Conservation (phyloP, 1,140 invertebrate genomes). For the Globodera rostochiensis region DNA sequence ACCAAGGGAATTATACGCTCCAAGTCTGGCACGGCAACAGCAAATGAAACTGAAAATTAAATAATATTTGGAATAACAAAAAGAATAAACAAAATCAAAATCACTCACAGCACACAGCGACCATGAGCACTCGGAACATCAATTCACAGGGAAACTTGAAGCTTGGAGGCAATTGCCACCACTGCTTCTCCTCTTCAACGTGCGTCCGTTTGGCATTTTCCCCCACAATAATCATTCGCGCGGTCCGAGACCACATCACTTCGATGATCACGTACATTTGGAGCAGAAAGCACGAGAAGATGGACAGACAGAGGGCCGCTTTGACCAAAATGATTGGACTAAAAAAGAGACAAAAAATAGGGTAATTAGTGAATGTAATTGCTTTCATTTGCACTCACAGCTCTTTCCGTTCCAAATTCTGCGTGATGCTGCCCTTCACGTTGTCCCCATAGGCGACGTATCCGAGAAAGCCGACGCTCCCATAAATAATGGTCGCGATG, state of each 20-base stretch:
- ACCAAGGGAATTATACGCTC: slow-evolving; percentile 58
- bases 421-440: slow-evolving; percentile 64
- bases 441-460: slow-evolving; percentile 61
- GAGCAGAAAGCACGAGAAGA: slow-evolving; percentile 72
- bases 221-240: slow-evolving; percentile 55
- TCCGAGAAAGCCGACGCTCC: slow-evolving; percentile 59
- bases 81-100: not conserved
- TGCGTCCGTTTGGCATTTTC: slow-evolving; percentile 23
- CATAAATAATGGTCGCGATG: slow-evolving; percentile 58
- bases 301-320: slow-evolving; percentile 66
- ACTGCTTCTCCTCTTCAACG: slow-evolving; percentile 61
- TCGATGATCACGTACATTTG: slow-evolving; percentile 90
- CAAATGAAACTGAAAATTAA: slow-evolving; percentile 48
- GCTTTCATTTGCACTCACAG: slow-evolving; percentile 9
- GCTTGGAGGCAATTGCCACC: slow-evolving; percentile 58
- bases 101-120: slow-evolving; percentile 22
- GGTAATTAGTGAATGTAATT: not conserved
- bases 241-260: slow-evolving; percentile 78
- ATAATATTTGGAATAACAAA: not conserved
- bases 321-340: slow-evolving; percentile 67
- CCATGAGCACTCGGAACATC: slow-evolving; percentile 12
- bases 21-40: slow-evolving; percentile 51
- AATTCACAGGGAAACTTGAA: slow-evolving; percentile 6
- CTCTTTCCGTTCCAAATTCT: slow-evolving; percentile 54
- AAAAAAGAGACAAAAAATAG: slow-evolving; percentile 36